phyloP scores from a whole-genome alignment of 2,797 vertebrate genomes.

The Chromobotia macracanthus region DNA sequence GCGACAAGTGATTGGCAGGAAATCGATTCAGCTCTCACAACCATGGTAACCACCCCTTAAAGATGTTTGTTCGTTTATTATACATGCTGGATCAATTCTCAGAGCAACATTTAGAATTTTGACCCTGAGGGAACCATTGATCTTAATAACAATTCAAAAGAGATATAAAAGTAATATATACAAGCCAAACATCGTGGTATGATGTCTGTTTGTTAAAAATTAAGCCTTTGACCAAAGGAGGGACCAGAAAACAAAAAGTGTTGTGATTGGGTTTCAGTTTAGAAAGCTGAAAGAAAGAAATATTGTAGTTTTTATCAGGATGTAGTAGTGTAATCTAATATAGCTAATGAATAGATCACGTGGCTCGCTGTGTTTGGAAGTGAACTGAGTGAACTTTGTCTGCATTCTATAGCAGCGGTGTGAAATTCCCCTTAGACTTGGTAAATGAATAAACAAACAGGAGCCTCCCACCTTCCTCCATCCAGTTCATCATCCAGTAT shows the following conservation, averaged over 20 bases:
- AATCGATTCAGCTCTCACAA: neutral
- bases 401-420: slow-evolving; percentile 31
- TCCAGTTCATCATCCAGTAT: neutral
- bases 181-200: neutral
- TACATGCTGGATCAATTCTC: neutral
- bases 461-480: slow-evolving; percentile 8
- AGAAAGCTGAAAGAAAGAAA: neutral
- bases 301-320: slow-evolving; percentile 6
- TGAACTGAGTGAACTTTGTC: slow-evolving; percentile 19
- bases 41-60: neutral
- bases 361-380: slow-evolving; percentile 11
- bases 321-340: slow-evolving; percentile 29
- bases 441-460: slow-evolving; percentile 44
- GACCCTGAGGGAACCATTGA: neutral
- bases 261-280: no score
- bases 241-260: no score
- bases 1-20: neutral
- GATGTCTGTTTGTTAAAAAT: neutral
- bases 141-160: neutral
- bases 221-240: no score
- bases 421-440: slow-evolving; percentile 56
- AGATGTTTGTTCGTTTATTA: neutral
- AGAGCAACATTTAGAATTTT: slow-evolving; percentile 1
- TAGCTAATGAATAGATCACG: slow-evolving; percentile 28
- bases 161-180: neutral